Evolutionary conservation across 2,797 vertebrate species (phyloP).

Genomic region (Adelosebastes latens): DNA sequence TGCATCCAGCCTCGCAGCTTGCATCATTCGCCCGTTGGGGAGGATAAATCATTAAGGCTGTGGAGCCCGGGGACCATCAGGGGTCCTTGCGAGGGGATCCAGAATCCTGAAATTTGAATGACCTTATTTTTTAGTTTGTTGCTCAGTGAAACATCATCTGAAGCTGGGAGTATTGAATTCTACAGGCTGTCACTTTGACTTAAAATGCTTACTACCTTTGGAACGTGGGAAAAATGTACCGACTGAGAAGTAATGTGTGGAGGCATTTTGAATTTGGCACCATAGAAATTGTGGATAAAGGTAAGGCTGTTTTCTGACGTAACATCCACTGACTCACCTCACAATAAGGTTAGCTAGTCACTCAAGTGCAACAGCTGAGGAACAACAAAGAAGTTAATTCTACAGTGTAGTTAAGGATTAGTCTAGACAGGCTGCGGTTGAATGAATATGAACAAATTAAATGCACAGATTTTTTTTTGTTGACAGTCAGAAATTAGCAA

Average conservation of each 20-base stretch:
- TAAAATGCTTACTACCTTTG: neutral
- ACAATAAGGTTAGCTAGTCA: neutral
- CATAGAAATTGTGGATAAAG: neutral
- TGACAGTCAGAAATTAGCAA: neutral
- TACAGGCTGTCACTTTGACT: neutral
- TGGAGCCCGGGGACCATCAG: neutral
- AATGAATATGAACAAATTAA: neutral
- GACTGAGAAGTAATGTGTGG: neutral
- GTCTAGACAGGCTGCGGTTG: neutral
- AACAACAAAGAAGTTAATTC: neutral
- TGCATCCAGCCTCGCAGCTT: conserved; percentile 6
- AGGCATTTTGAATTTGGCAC: neutral
- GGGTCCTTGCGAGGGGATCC: conserved; percentile 12
- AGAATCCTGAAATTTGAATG: neutral
- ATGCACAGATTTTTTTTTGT: neutral
- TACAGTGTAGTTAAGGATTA: neutral
- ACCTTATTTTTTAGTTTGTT: neutral
- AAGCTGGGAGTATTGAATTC: neutral
- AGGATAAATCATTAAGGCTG: conserved; percentile 35
- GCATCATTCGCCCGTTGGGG: conserved; percentile 5
- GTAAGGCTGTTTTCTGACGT: neutral
- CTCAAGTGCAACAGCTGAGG: neutral
- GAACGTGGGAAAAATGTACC: neutral
- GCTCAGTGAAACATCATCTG: neutral
- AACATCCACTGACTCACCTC: neutral